Evolutionary conservation across 92 coral and sea anemone genomes (phyloP), one percentile per base, ranked within the genome.

Genomic region (Parazoanthus atlanticus): DNA sequence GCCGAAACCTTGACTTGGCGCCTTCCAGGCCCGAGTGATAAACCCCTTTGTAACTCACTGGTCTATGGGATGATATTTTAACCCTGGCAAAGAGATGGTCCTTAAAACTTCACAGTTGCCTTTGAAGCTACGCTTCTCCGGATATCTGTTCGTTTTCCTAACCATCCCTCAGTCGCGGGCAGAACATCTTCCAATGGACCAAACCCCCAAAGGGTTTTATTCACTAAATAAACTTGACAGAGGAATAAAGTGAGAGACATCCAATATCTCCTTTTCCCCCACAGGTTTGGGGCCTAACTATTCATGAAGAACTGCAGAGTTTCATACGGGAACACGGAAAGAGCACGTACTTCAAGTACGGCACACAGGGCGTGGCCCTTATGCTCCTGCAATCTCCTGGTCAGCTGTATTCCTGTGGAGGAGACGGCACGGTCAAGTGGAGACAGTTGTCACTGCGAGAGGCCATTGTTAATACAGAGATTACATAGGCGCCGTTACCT

Each of bases 351-450:
- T 95, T 93, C 74, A 97, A 97, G 89, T 93, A 95, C 19, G 99
- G 99, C 5, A 95, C 99, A 8, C 99, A 95, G 81, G 99, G 99
- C 17, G 98, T 97, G 81, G 93, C 99, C 5, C 90, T 92, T 3
- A 89, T 97, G 86, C 29, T 82, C 72, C 89, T 97, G 21, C 95
- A 95, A 82, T 82, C 94, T 16, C 92, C 90, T 61, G 99, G 96
- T 34, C 96, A 95, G 76, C 80, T 97, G 89, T 95, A 85, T 86
- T 95, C 99, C 19, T 95, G 99, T 81, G 99, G 99, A 5, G 98
- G 98, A 30, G 99, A 97, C 74, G 98, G 99, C 8, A 95, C 98
- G 0, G 85, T 97, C 43, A 95, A 95, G 65, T 97, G 98, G 97
- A 92, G 98, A 64, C 98, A 95, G 85, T 81, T 97, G 70, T 94